These are phyloP conservation scores for Melopsittacus undulatus DNA, from an alignment of 2,797 vertebrate genomes.

Conservation along the genomic window DNA sequence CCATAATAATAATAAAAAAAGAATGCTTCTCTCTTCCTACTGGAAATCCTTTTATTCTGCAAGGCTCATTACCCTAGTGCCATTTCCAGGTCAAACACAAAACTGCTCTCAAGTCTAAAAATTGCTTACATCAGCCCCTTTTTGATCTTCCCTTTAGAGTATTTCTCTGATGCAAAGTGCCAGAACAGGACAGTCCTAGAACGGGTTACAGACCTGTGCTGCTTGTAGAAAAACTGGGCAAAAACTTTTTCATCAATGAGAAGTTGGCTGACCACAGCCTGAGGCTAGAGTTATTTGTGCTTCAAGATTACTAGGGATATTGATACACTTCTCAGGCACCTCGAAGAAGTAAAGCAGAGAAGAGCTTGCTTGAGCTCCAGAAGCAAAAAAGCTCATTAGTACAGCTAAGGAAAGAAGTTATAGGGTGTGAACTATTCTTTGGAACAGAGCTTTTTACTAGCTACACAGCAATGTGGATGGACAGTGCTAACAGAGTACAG, in stretches of 20 bases:
- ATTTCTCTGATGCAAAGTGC: neutral
- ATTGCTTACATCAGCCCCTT: neutral
- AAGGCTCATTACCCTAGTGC: neutral
- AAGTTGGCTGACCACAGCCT: neutral
- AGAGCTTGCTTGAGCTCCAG: neutral
- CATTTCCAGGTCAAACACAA: slow-evolving; percentile 7
- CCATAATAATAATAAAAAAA: neutral
- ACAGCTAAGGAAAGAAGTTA: neutral
- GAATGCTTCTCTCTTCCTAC: neutral
- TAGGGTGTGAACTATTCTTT: neutral
- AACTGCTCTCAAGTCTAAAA: neutral
- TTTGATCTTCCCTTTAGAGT: neutral
- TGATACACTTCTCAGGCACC: neutral
- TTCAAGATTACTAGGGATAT: neutral
- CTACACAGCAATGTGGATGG: neutral
- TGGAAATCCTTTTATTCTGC: neutral
- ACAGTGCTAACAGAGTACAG: neutral
- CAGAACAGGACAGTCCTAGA: neutral
- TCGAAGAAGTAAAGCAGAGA: neutral
- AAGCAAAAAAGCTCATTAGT: neutral
- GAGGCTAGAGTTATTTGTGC: neutral
- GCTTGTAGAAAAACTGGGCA: neutral
- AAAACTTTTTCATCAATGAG: neutral
- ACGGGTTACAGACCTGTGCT: neutral
- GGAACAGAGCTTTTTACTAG: neutral